phyloP scores from a whole-genome alignment of 2,797 vertebrate species.

The Neoniphon sammara region DNA sequence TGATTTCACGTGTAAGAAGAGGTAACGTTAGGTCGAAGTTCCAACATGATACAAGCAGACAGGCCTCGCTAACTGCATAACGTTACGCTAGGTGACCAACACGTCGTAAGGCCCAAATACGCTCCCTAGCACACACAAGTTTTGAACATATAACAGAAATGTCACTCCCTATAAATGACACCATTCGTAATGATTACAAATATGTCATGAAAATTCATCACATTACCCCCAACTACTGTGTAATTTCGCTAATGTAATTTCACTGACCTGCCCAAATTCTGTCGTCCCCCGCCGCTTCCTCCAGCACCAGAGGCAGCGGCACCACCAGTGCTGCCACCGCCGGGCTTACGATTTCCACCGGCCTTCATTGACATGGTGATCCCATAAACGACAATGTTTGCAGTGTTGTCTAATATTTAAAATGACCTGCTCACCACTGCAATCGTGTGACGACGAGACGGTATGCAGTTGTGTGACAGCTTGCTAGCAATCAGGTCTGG shows the following conservation, averaged over 20 bases:
- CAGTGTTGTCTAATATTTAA: conserved; percentile 61
- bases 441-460: conserved; percentile 54
- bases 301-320: conserved; percentile 84
- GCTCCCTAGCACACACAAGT: conserved; percentile 49
- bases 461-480: conserved; percentile 65
- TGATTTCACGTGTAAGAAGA: conserved; percentile 22
- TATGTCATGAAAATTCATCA: neutral
- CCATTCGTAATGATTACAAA: neutral
- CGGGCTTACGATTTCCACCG: conserved; percentile 91
- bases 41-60: conserved; percentile 46
- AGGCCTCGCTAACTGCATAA: conserved; percentile 72
- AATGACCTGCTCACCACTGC: conserved; percentile 69
- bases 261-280: conserved; percentile 92
- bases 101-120: conserved; percentile 74
- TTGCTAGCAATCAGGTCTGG: conserved; percentile 54
- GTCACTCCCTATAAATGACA: conserved; percentile 66
- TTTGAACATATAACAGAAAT: conserved; percentile 61
- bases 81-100: conserved; percentile 59
- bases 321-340: conserved; percentile 86
- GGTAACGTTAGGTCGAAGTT: conserved; percentile 52
- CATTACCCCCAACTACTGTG: neutral
- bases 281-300: conserved; percentile 86
- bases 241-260: conserved; percentile 41
- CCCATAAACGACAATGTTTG: conserved; percentile 88
- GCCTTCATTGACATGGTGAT: conserved; percentile 96